phyloP scores from a whole-genome alignment of 2,113 vertebrate species.

The Camarhynchus parvulus region DNA sequence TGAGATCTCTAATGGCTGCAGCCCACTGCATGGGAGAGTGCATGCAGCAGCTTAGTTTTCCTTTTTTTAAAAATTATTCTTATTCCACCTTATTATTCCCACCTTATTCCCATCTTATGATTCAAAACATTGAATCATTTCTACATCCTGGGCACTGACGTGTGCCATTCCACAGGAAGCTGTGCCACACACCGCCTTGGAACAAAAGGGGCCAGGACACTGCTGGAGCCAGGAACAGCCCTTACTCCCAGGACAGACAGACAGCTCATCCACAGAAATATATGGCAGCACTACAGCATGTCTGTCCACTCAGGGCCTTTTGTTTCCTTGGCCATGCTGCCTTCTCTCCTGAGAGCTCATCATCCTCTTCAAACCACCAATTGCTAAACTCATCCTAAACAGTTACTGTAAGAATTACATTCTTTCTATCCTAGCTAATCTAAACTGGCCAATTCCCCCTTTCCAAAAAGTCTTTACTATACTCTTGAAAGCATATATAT shows the following conservation, averaged over 20 bases:
- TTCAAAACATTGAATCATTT: background rate
- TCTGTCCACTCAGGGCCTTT: background rate
- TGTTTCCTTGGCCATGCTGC: background rate
- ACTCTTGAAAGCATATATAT: background rate
- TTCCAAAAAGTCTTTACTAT: background rate
- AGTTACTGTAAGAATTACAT: background rate
- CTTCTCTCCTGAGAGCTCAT: background rate
- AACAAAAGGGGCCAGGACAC: background rate
- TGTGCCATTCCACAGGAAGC: background rate
- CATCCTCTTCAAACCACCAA: background rate
- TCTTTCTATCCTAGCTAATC: background rate
- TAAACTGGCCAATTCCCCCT: background rate
- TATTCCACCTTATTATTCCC: background rate
- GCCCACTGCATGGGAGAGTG: fast-evolving
- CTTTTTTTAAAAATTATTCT: background rate
- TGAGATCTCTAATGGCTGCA: background rate
- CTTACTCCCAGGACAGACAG: background rate
- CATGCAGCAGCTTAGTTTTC: background rate
- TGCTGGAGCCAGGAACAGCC: background rate
- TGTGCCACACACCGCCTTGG: fast-evolving
- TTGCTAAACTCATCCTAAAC: background rate
- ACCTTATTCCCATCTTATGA: background rate
- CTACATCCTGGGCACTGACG: background rate
- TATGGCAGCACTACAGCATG: fast-evolving
- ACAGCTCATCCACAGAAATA: background rate